A percentile compares a stretch with the other conserved stretches of the same genome.
phyloP scores from a whole-genome alignment of 2,888 invertebrate species.

The Beris morrisii region DNA sequence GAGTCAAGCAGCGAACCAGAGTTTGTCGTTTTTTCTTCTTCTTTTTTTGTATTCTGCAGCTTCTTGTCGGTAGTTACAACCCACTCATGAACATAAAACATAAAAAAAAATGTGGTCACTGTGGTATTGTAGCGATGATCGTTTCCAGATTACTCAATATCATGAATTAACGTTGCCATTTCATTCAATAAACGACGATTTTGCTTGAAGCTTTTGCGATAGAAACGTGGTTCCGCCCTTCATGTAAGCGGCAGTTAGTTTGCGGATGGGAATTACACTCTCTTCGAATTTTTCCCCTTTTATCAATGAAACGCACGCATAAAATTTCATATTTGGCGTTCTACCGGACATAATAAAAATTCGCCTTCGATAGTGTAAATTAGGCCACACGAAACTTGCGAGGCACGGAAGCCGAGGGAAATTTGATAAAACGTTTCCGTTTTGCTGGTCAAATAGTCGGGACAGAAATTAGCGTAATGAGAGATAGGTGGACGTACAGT shows the following conservation, averaged over 20 bases:
- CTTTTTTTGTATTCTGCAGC: not conserved
- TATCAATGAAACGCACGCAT: slow-evolving; percentile 3
- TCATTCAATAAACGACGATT: too few species aligned
- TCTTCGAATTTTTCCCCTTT: not conserved
- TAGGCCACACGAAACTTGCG: slow-evolving; percentile 22
- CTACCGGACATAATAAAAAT: slow-evolving; percentile 7
- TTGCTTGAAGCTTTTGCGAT: too few species aligned
- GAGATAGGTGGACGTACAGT: slow-evolving; percentile 20
- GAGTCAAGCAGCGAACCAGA: too few species aligned
- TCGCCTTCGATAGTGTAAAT: slow-evolving; percentile 24
- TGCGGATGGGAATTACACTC: slow-evolving; percentile 1
- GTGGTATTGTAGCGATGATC: slow-evolving; percentile 1
- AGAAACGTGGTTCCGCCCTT: not conserved
- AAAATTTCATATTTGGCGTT: slow-evolving; percentile 9
- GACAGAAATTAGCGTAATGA: not conserved
- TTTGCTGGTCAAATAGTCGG: not conserved
- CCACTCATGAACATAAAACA: slow-evolving; percentile 19
- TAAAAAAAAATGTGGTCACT: slow-evolving; percentile 12
- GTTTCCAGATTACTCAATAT: too few species aligned
- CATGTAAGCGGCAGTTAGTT: slow-evolving; percentile 12
- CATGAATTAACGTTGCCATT: too few species aligned
- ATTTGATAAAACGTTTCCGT: slow-evolving; percentile 27
- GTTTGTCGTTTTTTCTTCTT: too few species aligned
- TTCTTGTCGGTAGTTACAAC: slow-evolving; percentile 12
- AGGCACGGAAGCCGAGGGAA: slow-evolving; percentile 21